phyloP scores from a whole-genome alignment of 23 tunicate species.

The Trididemnum nubilum region DNA sequence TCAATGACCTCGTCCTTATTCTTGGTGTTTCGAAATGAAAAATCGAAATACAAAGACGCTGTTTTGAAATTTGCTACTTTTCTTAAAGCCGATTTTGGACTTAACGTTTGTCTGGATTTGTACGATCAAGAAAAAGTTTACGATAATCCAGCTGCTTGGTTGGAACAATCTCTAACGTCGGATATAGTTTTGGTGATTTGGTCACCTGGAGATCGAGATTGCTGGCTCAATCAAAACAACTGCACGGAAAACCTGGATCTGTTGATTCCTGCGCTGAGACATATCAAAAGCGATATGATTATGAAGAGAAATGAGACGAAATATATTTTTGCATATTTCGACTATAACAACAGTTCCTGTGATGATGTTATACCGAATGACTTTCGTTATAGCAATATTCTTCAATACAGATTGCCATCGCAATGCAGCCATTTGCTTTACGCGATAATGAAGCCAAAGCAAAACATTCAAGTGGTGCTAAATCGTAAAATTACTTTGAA shows the following conservation, averaged over 20 bases:
- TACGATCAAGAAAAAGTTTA: constrained; percentile 25
- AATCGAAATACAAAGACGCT: constrained; percentile 42
- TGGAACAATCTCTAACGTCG: constrained; percentile 17
- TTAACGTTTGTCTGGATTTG: constrained; percentile 45
- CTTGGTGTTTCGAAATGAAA: constrained; percentile 57
- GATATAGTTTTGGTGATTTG: constrained; percentile 31
- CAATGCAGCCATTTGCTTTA: too few relatives aligned
- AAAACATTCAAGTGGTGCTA: too few relatives aligned
- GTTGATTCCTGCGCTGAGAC: constrained; percentile 45
- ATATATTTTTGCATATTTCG: constrained; percentile 46
- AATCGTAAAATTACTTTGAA: too few relatives aligned
- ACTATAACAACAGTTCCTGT: constrained; percentile 32
- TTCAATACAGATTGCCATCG: too few relatives aligned
- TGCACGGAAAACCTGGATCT: constrained; percentile 11
- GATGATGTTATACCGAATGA: constrained; percentile 18
- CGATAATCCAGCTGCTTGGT: constrained; percentile 19
- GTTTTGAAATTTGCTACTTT: constrained; percentile 56
- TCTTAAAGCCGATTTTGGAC: constrained; percentile 49
- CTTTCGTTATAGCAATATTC: too few relatives aligned
- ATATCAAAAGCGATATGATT: constrained; percentile 21
- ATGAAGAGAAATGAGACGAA: constrained; percentile 16
- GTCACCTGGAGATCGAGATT: constrained; percentile 33
- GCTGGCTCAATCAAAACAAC: constrained; percentile 11
- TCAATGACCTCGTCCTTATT: too few relatives aligned
- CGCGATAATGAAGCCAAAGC: too few relatives aligned